Evolutionary conservation across 2,888 invertebrate genomes (phyloP).

Genomic region (Apoderus coryli): DNA sequence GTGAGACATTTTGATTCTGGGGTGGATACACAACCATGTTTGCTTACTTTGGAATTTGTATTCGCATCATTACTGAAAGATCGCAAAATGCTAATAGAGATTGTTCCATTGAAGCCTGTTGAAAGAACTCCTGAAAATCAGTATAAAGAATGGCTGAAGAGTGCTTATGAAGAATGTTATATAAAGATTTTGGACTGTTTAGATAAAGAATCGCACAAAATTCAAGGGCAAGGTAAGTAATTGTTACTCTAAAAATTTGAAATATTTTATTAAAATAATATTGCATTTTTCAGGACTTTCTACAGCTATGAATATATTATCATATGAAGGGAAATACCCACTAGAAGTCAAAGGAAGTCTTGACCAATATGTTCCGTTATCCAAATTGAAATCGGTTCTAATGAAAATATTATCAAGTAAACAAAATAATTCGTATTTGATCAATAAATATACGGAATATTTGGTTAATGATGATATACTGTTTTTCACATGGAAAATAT

Average conservation of each 20-base stretch:
- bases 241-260: neutral
- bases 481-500: slow-evolving; percentile 50
- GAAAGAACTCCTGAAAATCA: slow-evolving; percentile 44
- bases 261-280: neutral
- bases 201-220: slow-evolving; percentile 26
- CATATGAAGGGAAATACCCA: slow-evolving; percentile 55
- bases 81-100: slow-evolving; percentile 47
- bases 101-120: slow-evolving; percentile 42
- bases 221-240: slow-evolving; percentile 29
- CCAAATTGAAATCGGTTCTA: slow-evolving; percentile 52
- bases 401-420: slow-evolving; percentile 47
- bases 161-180: slow-evolving; percentile 53
- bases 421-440: slow-evolving; percentile 42
- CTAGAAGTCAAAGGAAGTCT: slow-evolving; percentile 37
- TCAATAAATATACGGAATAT: slow-evolving; percentile 61
- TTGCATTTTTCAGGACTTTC: slow-evolving; percentile 39
- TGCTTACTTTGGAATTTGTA: slow-evolving; percentile 56
- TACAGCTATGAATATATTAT: slow-evolving; percentile 57
- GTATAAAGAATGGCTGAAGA: slow-evolving; percentile 52
- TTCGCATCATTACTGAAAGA: slow-evolving; percentile 54
- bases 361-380: slow-evolving; percentile 47
- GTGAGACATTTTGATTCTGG: slow-evolving; percentile 47
- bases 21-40: slow-evolving; percentile 37
- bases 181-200: slow-evolving; percentile 43
- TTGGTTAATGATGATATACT: slow-evolving; percentile 60